Conservation (phyloP, 1,140 invertebrate genomes). For the Trissolcus basalis region DNA sequence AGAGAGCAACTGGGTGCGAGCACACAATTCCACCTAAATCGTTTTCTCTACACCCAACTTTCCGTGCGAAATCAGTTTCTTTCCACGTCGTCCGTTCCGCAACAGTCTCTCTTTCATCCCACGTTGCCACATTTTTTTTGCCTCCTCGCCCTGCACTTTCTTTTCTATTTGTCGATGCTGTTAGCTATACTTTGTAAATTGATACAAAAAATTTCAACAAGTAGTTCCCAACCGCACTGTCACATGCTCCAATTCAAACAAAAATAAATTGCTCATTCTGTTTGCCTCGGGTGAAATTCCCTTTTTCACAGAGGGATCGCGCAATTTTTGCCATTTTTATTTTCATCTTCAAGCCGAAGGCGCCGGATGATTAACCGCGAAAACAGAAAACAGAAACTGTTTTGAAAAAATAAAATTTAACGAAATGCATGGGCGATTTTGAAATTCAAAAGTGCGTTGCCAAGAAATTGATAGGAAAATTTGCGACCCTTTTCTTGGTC, state of each 20-base stretch:
- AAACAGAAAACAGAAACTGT: too few relatives aligned
- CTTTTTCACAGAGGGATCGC: too few relatives aligned
- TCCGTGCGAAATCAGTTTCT: slow-evolving; percentile 63
- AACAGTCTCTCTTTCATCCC: slow-evolving; percentile 1
- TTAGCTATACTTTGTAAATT: neutral
- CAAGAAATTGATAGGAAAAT: too few relatives aligned
- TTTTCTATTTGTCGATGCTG: slow-evolving; percentile 11
- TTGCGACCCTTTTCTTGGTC: too few relatives aligned
- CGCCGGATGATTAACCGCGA: too few relatives aligned
- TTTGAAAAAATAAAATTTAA: too few relatives aligned
- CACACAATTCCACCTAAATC: slow-evolving; percentile 63
- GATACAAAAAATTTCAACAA: slow-evolving; percentile 1
- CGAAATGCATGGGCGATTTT: too few relatives aligned
- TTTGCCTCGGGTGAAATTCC: too few relatives aligned
- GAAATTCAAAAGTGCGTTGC: too few relatives aligned
- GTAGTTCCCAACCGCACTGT: slow-evolving; percentile 11
- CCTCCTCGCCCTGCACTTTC: slow-evolving; percentile 6
- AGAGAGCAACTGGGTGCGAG: slow-evolving; percentile 1
- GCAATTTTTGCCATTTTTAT: too few relatives aligned
- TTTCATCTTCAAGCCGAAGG: too few relatives aligned
- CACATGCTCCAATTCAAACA: neutral
- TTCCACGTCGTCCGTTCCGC: slow-evolving; percentile 52
- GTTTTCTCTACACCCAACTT: slow-evolving; percentile 54
- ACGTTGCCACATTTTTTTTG: slow-evolving; percentile 12
- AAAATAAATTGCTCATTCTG: too few relatives aligned